Evolutionary conservation across 2,113 vertebrate genomes (phyloP).

Genomic region (Phasianus colchicus): DNA sequence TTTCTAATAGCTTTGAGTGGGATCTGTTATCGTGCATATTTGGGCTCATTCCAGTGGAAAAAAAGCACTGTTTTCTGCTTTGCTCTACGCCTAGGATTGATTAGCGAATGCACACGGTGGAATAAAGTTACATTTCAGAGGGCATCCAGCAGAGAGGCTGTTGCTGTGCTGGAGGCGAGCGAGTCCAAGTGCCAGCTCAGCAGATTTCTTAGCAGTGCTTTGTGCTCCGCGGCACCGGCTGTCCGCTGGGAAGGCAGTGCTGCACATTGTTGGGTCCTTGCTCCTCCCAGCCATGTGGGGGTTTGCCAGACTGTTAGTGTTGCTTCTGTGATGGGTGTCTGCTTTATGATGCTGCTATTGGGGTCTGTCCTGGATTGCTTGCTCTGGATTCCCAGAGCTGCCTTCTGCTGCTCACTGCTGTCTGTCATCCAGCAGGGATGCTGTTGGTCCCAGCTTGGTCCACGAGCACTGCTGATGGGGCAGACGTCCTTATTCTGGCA

Average conservation of each 20-base stretch:
- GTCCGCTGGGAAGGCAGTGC: not conserved
- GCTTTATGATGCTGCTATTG: not conserved
- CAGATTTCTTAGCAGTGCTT: constrained; percentile 30
- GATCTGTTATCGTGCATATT: constrained; percentile 55
- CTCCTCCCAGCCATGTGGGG: fast-evolving
- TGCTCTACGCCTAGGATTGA: constrained; percentile 18
- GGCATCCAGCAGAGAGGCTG: constrained; percentile 32
- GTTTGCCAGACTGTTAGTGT: not conserved
- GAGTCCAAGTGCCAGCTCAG: constrained; percentile 29
- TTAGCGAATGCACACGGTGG: not conserved
- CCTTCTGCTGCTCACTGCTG: not conserved
- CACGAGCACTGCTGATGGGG: not conserved
- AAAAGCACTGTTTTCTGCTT: not conserved
- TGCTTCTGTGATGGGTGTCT: not conserved
- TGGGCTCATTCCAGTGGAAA: constrained; percentile 31
- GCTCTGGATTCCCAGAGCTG: not conserved
- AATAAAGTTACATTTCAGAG: constrained; percentile 37
- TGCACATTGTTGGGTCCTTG: not conserved
- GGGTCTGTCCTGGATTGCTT: not conserved
- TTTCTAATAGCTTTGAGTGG: constrained; percentile 22
- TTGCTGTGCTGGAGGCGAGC: not conserved
- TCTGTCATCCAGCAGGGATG: not conserved
- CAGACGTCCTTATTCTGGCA: not conserved
- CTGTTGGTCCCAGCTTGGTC: not conserved
- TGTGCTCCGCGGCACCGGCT: not conserved